Conservation (phyloP, 2,113 vertebrate genomes). For the Rhodinocichla rosea region DNA sequence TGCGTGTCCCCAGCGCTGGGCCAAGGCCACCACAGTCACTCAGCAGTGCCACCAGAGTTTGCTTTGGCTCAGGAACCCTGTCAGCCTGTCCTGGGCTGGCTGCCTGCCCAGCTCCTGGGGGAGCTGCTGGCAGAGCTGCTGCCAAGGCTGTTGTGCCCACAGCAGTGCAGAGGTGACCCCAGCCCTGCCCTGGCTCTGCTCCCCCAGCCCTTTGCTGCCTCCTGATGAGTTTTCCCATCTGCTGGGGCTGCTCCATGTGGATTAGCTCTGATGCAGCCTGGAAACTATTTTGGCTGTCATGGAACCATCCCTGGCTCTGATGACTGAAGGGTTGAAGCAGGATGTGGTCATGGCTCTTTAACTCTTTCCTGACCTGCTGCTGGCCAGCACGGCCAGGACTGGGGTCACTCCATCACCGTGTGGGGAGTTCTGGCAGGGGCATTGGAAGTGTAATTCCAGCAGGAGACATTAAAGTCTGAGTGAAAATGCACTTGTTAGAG, state of each 20-base stretch:
- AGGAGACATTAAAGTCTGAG: background rate
- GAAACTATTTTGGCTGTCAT: slow-evolving; percentile 55
- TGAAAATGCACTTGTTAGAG: background rate
- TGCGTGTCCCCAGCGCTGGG: fast-evolving
- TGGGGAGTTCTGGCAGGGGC: background rate
- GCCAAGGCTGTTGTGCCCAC: background rate
- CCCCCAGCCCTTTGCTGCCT: background rate
- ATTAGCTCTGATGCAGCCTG: slow-evolving; percentile 55
- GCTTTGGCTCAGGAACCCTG: fast-evolving
- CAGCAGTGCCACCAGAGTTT: fast-evolving
- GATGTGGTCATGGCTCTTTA: background rate
- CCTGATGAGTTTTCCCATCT: slow-evolving; percentile 9
- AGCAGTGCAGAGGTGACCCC: background rate
- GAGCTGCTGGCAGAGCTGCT: background rate
- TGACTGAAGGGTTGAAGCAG: background rate
- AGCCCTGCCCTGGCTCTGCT: background rate
- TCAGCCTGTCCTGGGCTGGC: background rate
- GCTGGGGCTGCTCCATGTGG: background rate
- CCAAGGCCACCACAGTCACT: background rate
- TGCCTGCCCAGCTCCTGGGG: background rate
- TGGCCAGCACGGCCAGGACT: background rate
- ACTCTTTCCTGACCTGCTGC: slow-evolving; percentile 3
- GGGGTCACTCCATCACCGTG: fast-evolving
- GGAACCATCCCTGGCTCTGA: background rate
- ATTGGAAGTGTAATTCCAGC: background rate